Evolutionary conservation across 2,797 vertebrate species (phyloP).

Genomic region (Acanthornis magna): DNA sequence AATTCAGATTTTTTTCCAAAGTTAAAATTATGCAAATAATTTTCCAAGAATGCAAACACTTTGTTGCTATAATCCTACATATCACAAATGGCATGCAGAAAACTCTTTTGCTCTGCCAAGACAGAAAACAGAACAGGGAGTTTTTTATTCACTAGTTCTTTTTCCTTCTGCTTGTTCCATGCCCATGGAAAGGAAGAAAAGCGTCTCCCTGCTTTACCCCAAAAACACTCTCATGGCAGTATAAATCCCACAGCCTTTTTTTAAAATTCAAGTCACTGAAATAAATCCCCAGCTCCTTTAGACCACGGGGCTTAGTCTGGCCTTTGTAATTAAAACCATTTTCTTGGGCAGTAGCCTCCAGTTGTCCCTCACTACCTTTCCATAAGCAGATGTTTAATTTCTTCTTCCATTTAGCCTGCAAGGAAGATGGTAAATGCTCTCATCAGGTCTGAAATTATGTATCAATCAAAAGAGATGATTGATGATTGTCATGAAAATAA

Average conservation of each 20-base stretch:
- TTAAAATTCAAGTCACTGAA: not conserved
- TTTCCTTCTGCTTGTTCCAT: not conserved
- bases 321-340: not conserved
- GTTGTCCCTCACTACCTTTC: not conserved
- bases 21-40: not conserved
- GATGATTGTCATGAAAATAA: not conserved
- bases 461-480: not conserved
- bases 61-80: not conserved
- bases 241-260: not conserved
- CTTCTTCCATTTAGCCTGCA: not conserved
- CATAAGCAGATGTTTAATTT: not conserved
- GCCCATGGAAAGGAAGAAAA: not conserved
- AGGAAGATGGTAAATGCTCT: not conserved
- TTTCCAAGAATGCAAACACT: not conserved
- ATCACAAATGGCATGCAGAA: not conserved
- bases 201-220: not conserved
- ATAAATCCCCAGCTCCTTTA: not conserved
- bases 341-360: not conserved
- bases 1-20: not conserved
- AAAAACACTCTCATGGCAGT: not conserved
- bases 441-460: not conserved
- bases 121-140: not conserved
- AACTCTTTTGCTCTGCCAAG: not conserved
- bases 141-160: not conserved
- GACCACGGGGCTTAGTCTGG: not conserved